Evolutionary conservation across 2,113 vertebrate genomes (phyloP), one percentile per base, ranked within the genome.

Genomic region (Vulpes vulpes): DNA sequence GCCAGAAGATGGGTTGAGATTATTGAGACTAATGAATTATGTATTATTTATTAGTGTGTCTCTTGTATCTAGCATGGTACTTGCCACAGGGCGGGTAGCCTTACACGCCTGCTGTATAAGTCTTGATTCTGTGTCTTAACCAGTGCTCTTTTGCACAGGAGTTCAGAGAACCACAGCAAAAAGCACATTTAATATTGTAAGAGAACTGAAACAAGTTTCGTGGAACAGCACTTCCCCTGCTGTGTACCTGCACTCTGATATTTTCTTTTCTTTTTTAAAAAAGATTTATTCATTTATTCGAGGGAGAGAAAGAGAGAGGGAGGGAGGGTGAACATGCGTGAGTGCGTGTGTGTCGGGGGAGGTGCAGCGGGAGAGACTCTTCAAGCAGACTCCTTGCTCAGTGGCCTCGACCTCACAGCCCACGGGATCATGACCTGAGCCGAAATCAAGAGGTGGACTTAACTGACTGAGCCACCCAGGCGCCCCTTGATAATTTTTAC

Each of bases 141-240:
- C 85, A 55, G 35, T 76, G 85, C 67, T 90, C 35, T 95, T 92
- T 94, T 85, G 25, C 71, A 16, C 9, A 51, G 84, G 78, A 35
- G 23, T 80, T 69, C 73, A 89, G 57, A 86, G 55, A 69, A 19
- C 49, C 62, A 74, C 16, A 69, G 94, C 15, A 74, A 88, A 69
- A 94, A 95, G 71, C 10, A 30, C n/a, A 89, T 79, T 95, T 83
- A 74, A 23, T 84, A 16, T 81, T 53, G 1, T 87, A 76, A 92
- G 32, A 80, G 53, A 90, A 57, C 12, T 11, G 43, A 51, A 78
- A 83, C 43, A 85, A 53, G 11, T 53, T 57, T 93, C 55, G 32
- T 11, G 16, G 51, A 27, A 25, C 20, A 49, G 15, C 64, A 27
- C 20, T 94, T 85, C 7, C 67, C 62, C 73, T 74, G 65, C 55